phyloP scores from a whole-genome alignment of 2,113 vertebrate species.

The Elgaria multicarinata region DNA sequence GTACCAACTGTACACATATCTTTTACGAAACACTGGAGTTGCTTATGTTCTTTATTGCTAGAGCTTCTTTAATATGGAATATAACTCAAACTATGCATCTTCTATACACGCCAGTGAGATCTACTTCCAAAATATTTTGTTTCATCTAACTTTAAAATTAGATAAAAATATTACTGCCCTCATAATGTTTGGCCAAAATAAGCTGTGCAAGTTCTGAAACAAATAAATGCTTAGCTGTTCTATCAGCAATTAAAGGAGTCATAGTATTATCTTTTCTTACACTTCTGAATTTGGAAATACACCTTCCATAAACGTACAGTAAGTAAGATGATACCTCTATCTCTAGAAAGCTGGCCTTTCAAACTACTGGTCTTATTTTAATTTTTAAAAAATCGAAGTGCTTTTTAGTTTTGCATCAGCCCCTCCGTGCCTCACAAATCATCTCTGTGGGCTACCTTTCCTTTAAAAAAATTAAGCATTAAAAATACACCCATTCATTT shows the following conservation, averaged over 20 bases:
- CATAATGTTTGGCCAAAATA: background rate
- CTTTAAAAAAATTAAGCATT: background rate
- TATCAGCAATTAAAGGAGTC: too few species aligned
- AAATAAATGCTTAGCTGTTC: too few species aligned
- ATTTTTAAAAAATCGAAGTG: background rate
- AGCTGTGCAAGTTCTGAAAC: too few species aligned
- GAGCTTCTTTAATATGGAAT: background rate
- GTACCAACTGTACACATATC: constrained; percentile 49
- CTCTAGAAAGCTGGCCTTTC: background rate
- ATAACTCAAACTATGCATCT: background rate
- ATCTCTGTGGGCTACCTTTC: background rate
- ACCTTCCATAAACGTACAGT: background rate
- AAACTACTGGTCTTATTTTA: background rate
- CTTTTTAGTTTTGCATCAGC: background rate
- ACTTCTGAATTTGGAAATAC: background rate
- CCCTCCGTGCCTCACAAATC: background rate
- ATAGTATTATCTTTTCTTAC: too few species aligned
- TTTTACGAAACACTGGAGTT: background rate
- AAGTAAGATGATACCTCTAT: background rate
- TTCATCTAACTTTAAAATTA: background rate
- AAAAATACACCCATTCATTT: background rate
- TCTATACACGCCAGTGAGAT: constrained; percentile 11
- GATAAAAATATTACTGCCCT: background rate
- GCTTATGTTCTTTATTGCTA: constrained; percentile 21
- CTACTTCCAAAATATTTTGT: constrained; percentile 11